These are phyloP conservation scores for Spilosoma lubricipeda DNA, from an alignment of 2,888 invertebrate genomes.

Conservation along the genomic window DNA sequence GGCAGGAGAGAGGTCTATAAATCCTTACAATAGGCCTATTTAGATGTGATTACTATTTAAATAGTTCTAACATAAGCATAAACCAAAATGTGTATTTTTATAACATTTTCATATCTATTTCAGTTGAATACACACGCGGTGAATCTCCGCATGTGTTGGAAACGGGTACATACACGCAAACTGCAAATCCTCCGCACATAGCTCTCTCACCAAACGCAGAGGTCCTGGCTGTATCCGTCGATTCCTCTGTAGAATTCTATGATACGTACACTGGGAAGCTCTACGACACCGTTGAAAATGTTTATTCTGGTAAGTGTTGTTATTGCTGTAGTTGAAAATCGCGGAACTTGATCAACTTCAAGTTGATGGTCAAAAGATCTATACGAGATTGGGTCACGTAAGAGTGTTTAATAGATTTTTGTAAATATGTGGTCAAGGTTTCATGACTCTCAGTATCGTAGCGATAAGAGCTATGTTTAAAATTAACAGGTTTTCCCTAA, in stretches of 20 bases:
- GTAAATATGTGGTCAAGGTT: neutral
- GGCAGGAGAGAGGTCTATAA: neutral
- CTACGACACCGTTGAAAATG: slow-evolving; percentile 89
- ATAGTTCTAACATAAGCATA: neutral
- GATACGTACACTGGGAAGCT: slow-evolving; percentile 88
- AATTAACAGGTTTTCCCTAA: neutral
- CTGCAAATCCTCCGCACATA: slow-evolving; percentile 85
- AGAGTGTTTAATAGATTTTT: neutral
- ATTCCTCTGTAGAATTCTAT: slow-evolving; percentile 89
- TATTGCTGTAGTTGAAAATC: neutral
- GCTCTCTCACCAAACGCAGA: slow-evolving; percentile 93
- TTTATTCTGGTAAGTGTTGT: slow-evolving; percentile 84
- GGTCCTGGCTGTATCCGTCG: slow-evolving; percentile 90
- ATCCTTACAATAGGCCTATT: neutral
- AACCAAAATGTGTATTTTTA: neutral
- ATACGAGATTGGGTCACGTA: neutral
- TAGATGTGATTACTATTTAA: neutral
- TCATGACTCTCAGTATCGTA: neutral
- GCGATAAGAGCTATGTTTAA: neutral
- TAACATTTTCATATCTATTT: slow-evolving; percentile 43
- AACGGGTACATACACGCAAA: slow-evolving; percentile 88
- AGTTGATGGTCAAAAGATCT: neutral
- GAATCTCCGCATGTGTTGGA: slow-evolving; percentile 91
- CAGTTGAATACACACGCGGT: slow-evolving; percentile 92
- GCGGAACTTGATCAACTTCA: neutral